Evolutionary conservation across 2,113 vertebrate genomes (phyloP).

Genomic region (Fregetta grallaria): DNA sequence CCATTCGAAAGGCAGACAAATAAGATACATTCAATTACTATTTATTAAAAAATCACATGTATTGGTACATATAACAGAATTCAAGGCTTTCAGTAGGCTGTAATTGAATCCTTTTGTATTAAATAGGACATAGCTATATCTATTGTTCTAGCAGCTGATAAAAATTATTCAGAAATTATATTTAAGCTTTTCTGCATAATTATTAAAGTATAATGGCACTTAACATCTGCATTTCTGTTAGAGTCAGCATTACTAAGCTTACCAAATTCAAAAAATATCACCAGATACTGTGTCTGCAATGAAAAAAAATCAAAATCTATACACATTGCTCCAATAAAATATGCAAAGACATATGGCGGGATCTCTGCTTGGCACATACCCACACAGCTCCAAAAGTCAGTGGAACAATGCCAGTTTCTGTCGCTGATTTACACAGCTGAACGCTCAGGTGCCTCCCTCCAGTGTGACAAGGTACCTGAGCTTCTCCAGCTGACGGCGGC

Average conservation of each 20-base stretch:
- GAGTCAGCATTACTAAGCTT: not conserved
- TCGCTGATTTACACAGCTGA: not conserved
- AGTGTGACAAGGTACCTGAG: not conserved
- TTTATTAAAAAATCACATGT: conserved; percentile 17
- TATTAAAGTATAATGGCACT: not conserved
- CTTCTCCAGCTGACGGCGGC: not conserved
- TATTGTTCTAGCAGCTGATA: conserved; percentile 26
- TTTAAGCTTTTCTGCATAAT: conserved; percentile 14
- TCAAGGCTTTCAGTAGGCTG: not conserved
- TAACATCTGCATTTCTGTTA: conserved; percentile 10
- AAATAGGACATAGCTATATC: not conserved
- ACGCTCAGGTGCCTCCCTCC: not conserved
- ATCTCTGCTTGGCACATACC: not conserved
- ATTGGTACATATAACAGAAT: not conserved
- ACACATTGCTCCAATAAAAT: not conserved
- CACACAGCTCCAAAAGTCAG: fast-evolving
- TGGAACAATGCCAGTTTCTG: not conserved
- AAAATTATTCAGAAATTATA: not conserved
- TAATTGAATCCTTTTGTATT: conserved; percentile 5
- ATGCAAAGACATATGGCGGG: not conserved
- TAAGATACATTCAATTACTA: not conserved
- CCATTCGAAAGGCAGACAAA: not conserved
- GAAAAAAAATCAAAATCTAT: not conserved
- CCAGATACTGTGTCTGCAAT: not conserved
- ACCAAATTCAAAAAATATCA: not conserved